Base-by-base conservation (phyloP, 2,797 vertebrate genomes). In the Neostethus bicornis region DNA sequence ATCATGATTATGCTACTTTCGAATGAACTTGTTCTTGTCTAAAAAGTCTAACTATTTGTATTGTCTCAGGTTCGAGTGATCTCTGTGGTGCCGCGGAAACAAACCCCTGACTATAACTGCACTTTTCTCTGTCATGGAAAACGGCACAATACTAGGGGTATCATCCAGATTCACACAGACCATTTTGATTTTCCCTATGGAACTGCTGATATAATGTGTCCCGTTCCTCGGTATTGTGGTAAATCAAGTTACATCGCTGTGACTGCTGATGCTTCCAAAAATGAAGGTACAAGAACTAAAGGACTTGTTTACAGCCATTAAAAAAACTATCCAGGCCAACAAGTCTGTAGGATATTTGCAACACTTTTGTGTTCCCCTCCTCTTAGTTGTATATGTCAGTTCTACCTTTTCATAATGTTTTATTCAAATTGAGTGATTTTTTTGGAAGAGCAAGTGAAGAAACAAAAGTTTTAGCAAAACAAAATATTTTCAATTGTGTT, bases 31-130 rank as follows among this genome's bases (percentile, higher is more conserved):
- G n/a, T n/a, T n/a, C n/a, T n/a, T n/a, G n/a, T n/a, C n/a, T n/a
- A n/a, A n/a, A n/a, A n/a, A n/a, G n/a, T n/a, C n/a, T n/a, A n/a
- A n/a, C n/a, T n/a, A n/a, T n/a, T n/a, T n/a, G n/a, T n/a, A n/a
- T n/a, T n/a, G n/a, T n/a, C n/a, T n/a, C 46, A 51, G 50, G 50
- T 51, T 5, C 35, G 35, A 17, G 37, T 51, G 19, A 51, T 51
- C 13, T 23, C 35, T 0, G n/a, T 51, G 3, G 25, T 38, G 11
- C 16, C 19, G 37, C 35, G 35, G 17, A 16, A 26, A 0, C 35
- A 51, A 11, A 12, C 5, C 28, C 16, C n/a, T 2, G 1, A 11
- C 2, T 39, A 26, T 28, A 50, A 6, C 4, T 51, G 50, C 50
- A 2, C 17, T 24, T 16, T 51, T 0, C 24, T 10, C 2, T 51